Percentiles rank a stretch among this genome's conserved stretches.
Evolutionary conservation across 1,140 invertebrate genomes (phyloP).

Genomic region (Neodiprion pinetum): DNA sequence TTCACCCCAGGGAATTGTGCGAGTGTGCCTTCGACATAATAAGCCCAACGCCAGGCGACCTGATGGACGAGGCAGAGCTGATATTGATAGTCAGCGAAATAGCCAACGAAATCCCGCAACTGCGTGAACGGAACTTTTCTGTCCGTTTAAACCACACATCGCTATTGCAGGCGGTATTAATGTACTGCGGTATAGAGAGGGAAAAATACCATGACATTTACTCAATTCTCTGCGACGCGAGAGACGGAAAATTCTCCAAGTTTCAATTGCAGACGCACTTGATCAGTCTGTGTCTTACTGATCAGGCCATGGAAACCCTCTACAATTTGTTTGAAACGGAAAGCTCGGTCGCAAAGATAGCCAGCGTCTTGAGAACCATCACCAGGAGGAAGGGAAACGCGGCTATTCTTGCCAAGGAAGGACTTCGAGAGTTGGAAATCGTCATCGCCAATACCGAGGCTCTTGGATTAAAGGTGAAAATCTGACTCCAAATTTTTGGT

Average conservation of each 20-base stretch:
- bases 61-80: constrained; percentile 86
- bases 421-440: constrained; percentile 75
- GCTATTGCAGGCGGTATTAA: constrained; percentile 78
- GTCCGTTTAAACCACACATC: constrained; percentile 86
- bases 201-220: constrained; percentile 74
- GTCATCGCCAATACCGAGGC: constrained; percentile 72
- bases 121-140: constrained; percentile 73
- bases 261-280: constrained; percentile 77
- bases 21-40: constrained; percentile 96
- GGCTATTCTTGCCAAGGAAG: constrained; percentile 70
- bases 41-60: constrained; percentile 70
- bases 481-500: background rate
- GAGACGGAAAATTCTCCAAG: constrained; percentile 70
- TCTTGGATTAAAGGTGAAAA: constrained; percentile 75
- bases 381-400: constrained; percentile 71
- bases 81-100: constrained; percentile 81
- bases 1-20: constrained; percentile 87
- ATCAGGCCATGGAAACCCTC: constrained; percentile 73
- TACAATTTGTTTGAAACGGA: constrained; percentile 78
- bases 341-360: constrained; percentile 70
- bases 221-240: constrained; percentile 67
- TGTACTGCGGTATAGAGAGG: constrained; percentile 81
- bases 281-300: constrained; percentile 72
- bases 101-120: constrained; percentile 72
- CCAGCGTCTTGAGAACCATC: constrained; percentile 67